Evolutionary conservation across 2,797 vertebrate genomes (phyloP), one percentile per base, ranked within the genome.

Genomic region (Scarus forsteni): DNA sequence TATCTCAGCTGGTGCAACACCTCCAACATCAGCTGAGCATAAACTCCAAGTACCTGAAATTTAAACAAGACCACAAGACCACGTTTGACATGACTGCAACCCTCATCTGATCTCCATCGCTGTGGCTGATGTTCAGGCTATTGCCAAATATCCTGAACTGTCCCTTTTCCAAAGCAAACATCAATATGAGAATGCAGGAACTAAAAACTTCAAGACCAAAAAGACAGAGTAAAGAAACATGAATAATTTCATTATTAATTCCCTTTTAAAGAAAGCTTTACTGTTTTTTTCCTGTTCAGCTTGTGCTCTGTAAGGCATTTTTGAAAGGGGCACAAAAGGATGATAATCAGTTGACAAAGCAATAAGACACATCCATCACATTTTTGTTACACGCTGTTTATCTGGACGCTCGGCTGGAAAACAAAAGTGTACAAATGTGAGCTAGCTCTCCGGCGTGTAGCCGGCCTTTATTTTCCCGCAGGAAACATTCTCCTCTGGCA

Each of bases 401-500:
- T 75, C 52, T 63, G 35, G 66, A 53, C 1, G 57, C 62, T 34
- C 18, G 15, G 61, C n/a, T 55, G 65, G 70, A 81, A 83, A 85
- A 89, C 76, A 91, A 90, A 90, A 85, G 77, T 64, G 64, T 77
- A 76, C 73, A 79, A 81, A 82, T 84, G 80, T 58, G 61, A 66
- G 40, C 59, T 6, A 13, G 70, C 75, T 61, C 64, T 73, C 38
- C 46, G 6, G 69, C 19, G 0, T 77, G 78, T 57, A 66, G 39
- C 27, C 0, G 35, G 67, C 74, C 54, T 85, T 84, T 82, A 76
- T 81, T 81, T 68, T 43, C 73, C 78, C 7, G 38, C 78, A 82
- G 85, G 86, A 84, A 88, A 75, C 85, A 81, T 80, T 83, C 53
- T 78, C 75, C 68, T 85, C 80, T 87, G 83, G 82, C 86, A 90